Evolutionary conservation across 2,797 vertebrate species (phyloP), one percentile per base, ranked within the genome.

Genomic region (Eupleurogrammus muticus): DNA sequence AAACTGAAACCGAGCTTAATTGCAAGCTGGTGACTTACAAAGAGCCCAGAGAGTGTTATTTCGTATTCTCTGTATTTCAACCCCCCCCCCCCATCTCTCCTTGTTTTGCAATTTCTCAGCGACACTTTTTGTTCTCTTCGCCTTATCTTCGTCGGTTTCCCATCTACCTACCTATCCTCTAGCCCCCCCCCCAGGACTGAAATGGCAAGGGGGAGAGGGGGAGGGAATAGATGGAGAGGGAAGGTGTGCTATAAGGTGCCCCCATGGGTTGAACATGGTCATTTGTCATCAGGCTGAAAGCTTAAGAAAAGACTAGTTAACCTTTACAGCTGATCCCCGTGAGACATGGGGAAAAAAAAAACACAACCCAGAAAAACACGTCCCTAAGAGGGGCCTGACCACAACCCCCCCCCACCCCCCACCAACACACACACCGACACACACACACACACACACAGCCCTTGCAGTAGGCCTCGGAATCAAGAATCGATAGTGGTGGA

Each of bases 221-320:
- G 28, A 64, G 67, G 80, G 68, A 61, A 69, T 75, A 79, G 75
- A 80, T 75, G 70, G 81, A 74, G 89, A 77, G 82, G 78, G 77
- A 80, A 79, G 89, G 86, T 90, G 82, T 77, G 83, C 89, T 89
- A 73, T 84, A 79, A 84, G 88, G 89, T 88, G 88, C 88, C 91
- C 87, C 86, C 83, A 52, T 84, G 88, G 92, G 90, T 89, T 90
- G 88, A 93, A 91, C 92, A 89, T 75, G 86, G 92, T 90, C 92
- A 95, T 95, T 95, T 94, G 93, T 95, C 93, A 93, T 92, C 87
- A 89, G 75, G 82, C 90, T 94, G 93, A 94, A 94, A 90, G 94
- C 93, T 95, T 94, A 94, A 94, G 93, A 94, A 94, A 94, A 94
- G 92, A 93, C 93, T 94, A 94, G 94, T 94, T 95, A 95, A 95